Evolutionary conservation across 2,888 invertebrate species (phyloP), one percentile per base, ranked within the genome.

Genomic region (Synanthedon vespiformis): DNA sequence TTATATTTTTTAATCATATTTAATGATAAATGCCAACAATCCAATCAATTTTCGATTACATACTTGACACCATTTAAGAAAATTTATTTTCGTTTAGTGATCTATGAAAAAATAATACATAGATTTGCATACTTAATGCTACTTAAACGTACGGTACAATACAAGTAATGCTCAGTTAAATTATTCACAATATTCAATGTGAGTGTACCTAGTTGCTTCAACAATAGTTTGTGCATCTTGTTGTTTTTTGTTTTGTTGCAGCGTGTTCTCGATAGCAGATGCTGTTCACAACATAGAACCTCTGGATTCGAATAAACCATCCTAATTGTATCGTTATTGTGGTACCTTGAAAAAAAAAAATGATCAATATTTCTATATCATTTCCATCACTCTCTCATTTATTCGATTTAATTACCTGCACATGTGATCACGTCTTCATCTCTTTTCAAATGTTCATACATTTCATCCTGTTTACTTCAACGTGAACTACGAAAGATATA

Each of bases 241-340:
- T 77, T 72, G 76, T 82, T 78, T 83, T 54, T 70, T 77, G 61
- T 77, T 78, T 72, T 87, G 85, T 87, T 87, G 83, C 86, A 87
- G 86, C 68, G 74, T 74, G 68, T 74, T 74, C 69, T 72, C 74
- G 65, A 73, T 77, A 73, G 70, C 80, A 69, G 80, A 70, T 73
- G 81, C 80, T 67, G 80, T 67, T 70, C 77, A 63, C 72, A 77
- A 70, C 69, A 72, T 75, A 69, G 72, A 68, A 57, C 69, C 69
- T 67, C 70, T 64, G 74, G 77, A 72, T 61, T 70, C 69, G 64
- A 78, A 68, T 77, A 68, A 78, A 64, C 67, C 69, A 62, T 69
- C 70, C 62, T 73, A 67, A 66, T 13, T 34, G 34, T 13, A 44
- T 13, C n/a, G 1, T 44, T 44, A 22, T 44, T n/a, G 2, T n/a